These are phyloP conservation scores for Rhodeus uyekii DNA, from an alignment of 2,797 vertebrate species.

Conservation along the genomic window DNA sequence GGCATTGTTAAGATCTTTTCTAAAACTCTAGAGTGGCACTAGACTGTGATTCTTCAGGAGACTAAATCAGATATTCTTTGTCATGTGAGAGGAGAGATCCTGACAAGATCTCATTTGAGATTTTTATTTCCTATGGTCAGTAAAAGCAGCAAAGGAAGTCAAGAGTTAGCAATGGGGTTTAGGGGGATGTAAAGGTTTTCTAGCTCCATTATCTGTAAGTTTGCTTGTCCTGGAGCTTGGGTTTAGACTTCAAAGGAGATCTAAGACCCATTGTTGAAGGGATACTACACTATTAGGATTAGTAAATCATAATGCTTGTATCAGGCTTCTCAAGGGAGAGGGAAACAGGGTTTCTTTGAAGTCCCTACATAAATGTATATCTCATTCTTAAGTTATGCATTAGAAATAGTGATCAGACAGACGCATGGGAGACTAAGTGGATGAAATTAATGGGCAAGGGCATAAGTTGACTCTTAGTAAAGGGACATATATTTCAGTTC, in stretches of 20 bases:
- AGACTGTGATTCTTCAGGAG: too few species aligned
- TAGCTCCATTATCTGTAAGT: not conserved
- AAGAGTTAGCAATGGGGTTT: constrained; percentile 7
- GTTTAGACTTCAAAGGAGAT: constrained; percentile 48
- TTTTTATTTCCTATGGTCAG: not conserved
- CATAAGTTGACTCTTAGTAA: constrained; percentile 35
- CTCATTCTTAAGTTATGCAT: constrained; percentile 39
- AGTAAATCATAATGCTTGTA: constrained; percentile 45
- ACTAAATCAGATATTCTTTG: too few species aligned
- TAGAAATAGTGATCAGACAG: constrained; percentile 47
- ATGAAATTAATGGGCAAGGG: constrained; percentile 41
- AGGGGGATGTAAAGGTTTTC: constrained; percentile 28
- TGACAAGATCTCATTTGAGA: not conserved
- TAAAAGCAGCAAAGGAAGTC: not conserved
- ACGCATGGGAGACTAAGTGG: constrained; percentile 24
- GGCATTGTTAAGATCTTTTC: too few species aligned
- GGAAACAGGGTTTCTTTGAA: constrained; percentile 46
- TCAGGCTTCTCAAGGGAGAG: constrained; percentile 27
- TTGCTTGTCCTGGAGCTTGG: constrained; percentile 31
- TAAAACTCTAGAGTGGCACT: too few species aligned
- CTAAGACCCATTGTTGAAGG: constrained; percentile 44
- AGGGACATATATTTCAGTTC: constrained; percentile 36
- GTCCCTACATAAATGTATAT: constrained; percentile 45
- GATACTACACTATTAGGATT: constrained; percentile 49
- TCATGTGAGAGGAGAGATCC: not conserved